Conservation (phyloP, 2,888 invertebrate genomes). For the Neocrepidodera transversa region DNA sequence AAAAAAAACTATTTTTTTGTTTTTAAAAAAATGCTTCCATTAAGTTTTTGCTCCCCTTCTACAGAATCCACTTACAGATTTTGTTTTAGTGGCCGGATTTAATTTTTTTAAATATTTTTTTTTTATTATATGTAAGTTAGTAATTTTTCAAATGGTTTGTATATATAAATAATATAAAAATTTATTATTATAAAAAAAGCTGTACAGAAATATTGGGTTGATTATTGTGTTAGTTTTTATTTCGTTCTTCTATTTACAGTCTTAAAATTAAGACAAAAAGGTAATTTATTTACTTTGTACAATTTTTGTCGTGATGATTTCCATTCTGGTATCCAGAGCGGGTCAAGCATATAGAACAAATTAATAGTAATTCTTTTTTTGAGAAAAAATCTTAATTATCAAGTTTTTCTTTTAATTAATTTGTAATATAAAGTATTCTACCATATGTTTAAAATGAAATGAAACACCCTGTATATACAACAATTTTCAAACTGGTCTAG, state of each 20-base stretch:
- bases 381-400: too few species aligned
- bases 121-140: conserved; percentile 37
- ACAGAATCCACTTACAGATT: conserved; percentile 35
- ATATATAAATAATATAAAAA: conserved; percentile 46
- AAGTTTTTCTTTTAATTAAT: too few species aligned
- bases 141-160: conserved; percentile 48
- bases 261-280: background rate
- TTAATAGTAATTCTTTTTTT: too few species aligned
- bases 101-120: conserved; percentile 40
- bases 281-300: too few species aligned
- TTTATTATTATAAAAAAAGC: conserved; percentile 40
- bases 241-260: conserved; percentile 5
- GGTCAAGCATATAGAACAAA: too few species aligned
- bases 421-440: too few species aligned
- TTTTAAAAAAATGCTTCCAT: conserved; percentile 45
- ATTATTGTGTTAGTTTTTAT: conserved; percentile 34
- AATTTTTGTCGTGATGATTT: background rate
- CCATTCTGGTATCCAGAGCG: too few species aligned
- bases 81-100: conserved; percentile 34
- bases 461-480: too few species aligned
- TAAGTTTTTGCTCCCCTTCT: conserved; percentile 41
- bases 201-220: conserved; percentile 51
- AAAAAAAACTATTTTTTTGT: conserved; percentile 22
- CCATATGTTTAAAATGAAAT: too few species aligned
- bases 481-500: too few species aligned